phyloP scores from a whole-genome alignment of 2,797 vertebrate genomes.

The Acrossocheilus wenchowensis region DNA sequence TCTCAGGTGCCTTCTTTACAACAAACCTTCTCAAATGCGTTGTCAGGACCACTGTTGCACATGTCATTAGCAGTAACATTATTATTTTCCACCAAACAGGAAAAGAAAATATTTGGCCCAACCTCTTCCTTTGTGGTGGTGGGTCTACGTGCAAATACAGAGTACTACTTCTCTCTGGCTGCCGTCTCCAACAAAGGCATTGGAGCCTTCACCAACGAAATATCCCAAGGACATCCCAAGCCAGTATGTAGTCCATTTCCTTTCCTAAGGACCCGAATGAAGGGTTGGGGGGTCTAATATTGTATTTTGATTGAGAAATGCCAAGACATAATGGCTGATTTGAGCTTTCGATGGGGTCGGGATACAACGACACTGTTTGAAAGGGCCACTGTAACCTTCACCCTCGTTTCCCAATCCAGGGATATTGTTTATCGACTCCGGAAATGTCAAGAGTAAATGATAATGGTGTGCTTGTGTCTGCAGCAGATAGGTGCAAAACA shows the following conservation, averaged over 20 bases:
- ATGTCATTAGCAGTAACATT: not conserved
- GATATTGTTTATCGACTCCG: not conserved
- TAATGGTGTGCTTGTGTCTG: constrained; percentile 13
- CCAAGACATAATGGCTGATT: not conserved
- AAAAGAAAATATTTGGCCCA: constrained; percentile 88
- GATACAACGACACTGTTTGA: not conserved
- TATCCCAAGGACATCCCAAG: constrained; percentile 96
- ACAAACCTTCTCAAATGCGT: not conserved
- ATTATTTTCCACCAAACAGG: constrained; percentile 72
- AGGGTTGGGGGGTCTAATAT: constrained; percentile 60
- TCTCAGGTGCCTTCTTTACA: constrained; percentile 78
- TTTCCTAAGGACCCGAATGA: constrained; percentile 58
- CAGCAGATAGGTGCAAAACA: constrained; percentile 38
- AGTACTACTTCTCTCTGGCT: constrained; percentile 93
- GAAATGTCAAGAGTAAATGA: constrained; percentile 52
- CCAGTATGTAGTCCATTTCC: constrained; percentile 89
- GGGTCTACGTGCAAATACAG: constrained; percentile 91
- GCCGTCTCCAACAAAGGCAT: constrained; percentile 93
- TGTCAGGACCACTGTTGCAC: not conserved
- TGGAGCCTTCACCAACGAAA: constrained; percentile 94
- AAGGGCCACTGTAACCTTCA: not conserved
- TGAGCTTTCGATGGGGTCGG: constrained; percentile 17
- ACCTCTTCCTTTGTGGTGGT: constrained; percentile 88
- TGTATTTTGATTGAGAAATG: constrained; percentile 39
- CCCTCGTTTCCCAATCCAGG: not conserved